phyloP scores from a whole-genome alignment of 2,888 invertebrate species.

The Cryptus armator region DNA sequence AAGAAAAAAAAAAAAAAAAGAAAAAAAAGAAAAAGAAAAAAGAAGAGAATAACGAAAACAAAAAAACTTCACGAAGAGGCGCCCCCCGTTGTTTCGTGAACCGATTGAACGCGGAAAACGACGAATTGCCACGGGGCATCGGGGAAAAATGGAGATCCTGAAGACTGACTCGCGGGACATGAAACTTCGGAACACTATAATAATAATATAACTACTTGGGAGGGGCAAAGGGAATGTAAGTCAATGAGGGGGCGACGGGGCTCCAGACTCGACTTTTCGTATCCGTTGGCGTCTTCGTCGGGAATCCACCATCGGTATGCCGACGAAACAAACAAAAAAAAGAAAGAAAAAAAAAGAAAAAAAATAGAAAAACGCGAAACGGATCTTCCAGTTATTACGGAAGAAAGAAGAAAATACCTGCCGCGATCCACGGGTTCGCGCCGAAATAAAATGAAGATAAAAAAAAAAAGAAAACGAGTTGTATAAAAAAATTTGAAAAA shows the following conservation, averaged over 20 bases:
- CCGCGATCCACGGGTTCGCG: conserved; percentile 17
- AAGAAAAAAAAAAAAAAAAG: not conserved
- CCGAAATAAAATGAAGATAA: conserved; percentile 35
- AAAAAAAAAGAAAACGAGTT: not conserved
- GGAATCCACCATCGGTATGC: not conserved
- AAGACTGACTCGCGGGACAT: conserved; percentile 82
- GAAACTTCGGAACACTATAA: conserved; percentile 66
- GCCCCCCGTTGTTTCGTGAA: conserved; percentile 34
- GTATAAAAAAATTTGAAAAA: conserved; percentile 1
- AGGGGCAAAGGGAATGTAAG: conserved; percentile 23
- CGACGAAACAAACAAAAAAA: not conserved
- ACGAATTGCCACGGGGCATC: conserved; percentile 46
- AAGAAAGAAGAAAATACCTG: conserved; percentile 1
- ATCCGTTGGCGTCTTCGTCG: conserved; percentile 8
- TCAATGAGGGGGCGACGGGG: conserved; percentile 26
- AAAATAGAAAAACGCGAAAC: no score
- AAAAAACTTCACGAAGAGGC: conserved; percentile 45
- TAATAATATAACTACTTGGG: conserved; percentile 45
- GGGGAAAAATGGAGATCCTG: conserved; percentile 74
- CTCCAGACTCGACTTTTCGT: conserved; percentile 7
- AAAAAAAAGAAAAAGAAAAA: not conserved
- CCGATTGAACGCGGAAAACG: not conserved
- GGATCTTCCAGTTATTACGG: not conserved
- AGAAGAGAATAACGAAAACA: not conserved
- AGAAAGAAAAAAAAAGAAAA: not conserved